Evolutionary conservation across 1,140 invertebrate species (phyloP).

Genomic region (Ceratina australensis): DNA sequence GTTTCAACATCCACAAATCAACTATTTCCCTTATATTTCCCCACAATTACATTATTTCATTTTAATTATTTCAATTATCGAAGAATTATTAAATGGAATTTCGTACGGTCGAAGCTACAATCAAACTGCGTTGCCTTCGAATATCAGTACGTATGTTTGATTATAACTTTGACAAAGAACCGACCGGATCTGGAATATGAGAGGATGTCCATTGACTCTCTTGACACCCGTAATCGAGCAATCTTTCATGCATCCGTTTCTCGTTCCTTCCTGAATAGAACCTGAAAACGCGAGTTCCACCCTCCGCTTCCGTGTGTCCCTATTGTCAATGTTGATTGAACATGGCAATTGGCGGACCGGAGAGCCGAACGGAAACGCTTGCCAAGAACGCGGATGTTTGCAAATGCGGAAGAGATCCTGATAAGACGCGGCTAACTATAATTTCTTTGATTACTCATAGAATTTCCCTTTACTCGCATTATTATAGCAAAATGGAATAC

Average conservation of each 20-base stretch:
- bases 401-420: background rate
- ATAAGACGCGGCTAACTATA: background rate
- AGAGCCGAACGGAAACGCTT: background rate
- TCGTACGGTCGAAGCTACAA: too few species aligned
- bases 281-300: background rate
- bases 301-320: background rate
- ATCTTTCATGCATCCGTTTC: slow-evolving; percentile 47
- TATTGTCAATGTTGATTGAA: background rate
- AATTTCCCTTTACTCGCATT: too few species aligned
- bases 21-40: too few species aligned
- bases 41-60: too few species aligned
- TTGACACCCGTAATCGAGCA: slow-evolving; percentile 41
- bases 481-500: too few species aligned
- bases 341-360: background rate
- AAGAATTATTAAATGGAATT: too few species aligned
- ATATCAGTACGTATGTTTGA: too few species aligned
- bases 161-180: too few species aligned
- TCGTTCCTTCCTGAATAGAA: background rate
- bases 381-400: background rate
- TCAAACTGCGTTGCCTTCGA: too few species aligned
- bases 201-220: slow-evolving; percentile 59
- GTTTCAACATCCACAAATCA: slow-evolving; percentile 5
- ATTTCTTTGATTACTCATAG: too few species aligned
- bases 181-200: background rate
- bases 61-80: too few species aligned